Percentiles rank a stretch among this genome's conserved stretches.
phyloP scores from a whole-genome alignment of 2,888 invertebrate genomes.

The Nysson spinosus region DNA sequence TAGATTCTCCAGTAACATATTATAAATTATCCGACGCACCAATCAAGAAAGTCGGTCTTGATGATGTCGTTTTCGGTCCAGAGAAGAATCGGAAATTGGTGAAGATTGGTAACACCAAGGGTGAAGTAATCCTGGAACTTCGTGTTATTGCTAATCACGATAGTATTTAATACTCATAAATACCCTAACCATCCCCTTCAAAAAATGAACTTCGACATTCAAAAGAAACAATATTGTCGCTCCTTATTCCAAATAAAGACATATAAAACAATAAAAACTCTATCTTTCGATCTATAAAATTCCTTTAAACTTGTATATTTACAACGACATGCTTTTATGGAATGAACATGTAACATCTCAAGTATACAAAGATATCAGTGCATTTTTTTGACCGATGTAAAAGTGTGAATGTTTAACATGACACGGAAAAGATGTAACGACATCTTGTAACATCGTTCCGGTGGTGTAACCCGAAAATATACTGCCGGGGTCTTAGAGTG shows the following conservation, averaged over 20 bases:
- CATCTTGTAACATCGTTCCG: not conserved
- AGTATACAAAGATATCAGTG: too few relatives aligned
- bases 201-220: not conserved
- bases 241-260: too few relatives aligned
- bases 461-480: constrained; percentile 24
- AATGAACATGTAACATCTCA: too few relatives aligned
- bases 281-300: too few relatives aligned
- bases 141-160: constrained; percentile 71
- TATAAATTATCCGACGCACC: constrained; percentile 62
- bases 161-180: constrained; percentile 8
- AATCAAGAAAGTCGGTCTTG: constrained; percentile 50
- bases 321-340: too few relatives aligned
- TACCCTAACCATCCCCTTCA: too few relatives aligned
- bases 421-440: too few relatives aligned
- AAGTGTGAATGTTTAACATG: too few relatives aligned
- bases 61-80: constrained; percentile 55
- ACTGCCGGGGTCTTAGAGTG: constrained; percentile 20
- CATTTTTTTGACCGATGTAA: too few relatives aligned
- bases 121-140: constrained; percentile 70
- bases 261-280: too few relatives aligned
- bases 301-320: too few relatives aligned
- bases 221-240: too few relatives aligned
- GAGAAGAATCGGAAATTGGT: constrained; percentile 62
- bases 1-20: constrained; percentile 56
- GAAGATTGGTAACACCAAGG: constrained; percentile 63